phyloP scores from a whole-genome alignment of 2,797 vertebrate genomes.

The Chromis chromis region DNA sequence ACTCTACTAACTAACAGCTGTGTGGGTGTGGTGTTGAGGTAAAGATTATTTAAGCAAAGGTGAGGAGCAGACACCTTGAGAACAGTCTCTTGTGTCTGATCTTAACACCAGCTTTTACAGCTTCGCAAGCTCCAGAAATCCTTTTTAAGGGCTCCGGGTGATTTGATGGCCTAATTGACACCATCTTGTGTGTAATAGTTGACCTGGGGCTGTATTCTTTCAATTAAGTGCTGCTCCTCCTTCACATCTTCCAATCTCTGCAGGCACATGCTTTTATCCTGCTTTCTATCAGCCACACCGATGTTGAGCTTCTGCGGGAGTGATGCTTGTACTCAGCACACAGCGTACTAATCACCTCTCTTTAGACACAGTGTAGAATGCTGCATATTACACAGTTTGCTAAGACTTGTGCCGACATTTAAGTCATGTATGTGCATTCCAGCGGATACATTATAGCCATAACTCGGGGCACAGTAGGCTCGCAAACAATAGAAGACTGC shows the following conservation, averaged over 20 bases:
- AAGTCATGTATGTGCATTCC: constrained; percentile 13
- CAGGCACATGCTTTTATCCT: constrained; percentile 61
- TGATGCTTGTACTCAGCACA: constrained; percentile 42
- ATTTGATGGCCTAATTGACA: constrained; percentile 84
- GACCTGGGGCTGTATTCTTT: constrained; percentile 81
- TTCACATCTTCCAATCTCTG: constrained; percentile 54
- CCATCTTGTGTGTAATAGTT: constrained; percentile 80
- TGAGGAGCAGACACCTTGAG: constrained; percentile 45
- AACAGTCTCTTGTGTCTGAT: constrained; percentile 44
- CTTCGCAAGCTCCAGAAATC: constrained; percentile 49
- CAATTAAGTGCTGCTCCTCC: constrained; percentile 75
- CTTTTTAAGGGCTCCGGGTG: constrained; percentile 60
- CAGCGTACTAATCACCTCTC: constrained; percentile 34
- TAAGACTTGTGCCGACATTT: constrained; percentile 6
- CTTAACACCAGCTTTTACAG: constrained; percentile 56
- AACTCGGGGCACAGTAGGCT: constrained; percentile 4
- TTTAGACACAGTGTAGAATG: constrained; percentile 32
- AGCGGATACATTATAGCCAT: background rate
- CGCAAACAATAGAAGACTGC: background rate
- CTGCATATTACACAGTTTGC: constrained; percentile 18
- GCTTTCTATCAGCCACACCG: constrained; percentile 41
- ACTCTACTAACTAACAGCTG: background rate
- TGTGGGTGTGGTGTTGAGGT: background rate
- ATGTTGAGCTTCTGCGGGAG: constrained; percentile 49
- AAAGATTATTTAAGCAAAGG: constrained; percentile 45